Evolutionary conservation across 2,888 invertebrate genomes (phyloP).

Genomic region (Pollenia griseotomentosa): DNA sequence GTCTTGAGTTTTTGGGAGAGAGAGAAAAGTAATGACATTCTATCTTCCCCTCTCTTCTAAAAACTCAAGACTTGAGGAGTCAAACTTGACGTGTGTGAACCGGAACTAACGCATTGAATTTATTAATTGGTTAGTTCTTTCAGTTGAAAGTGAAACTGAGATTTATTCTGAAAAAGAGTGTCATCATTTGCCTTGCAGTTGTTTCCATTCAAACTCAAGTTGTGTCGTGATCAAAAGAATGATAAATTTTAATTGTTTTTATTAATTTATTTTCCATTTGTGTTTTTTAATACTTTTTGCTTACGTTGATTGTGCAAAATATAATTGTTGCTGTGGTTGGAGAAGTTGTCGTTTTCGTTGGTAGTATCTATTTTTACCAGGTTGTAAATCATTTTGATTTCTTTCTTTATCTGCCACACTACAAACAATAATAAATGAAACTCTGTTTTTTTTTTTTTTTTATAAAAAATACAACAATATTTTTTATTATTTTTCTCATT

Average conservation of each 20-base stretch:
- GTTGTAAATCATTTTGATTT: slow-evolving; percentile 73
- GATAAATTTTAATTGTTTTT: slow-evolving; percentile 8
- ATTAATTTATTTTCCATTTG: slow-evolving; percentile 4
- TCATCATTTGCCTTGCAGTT: too few relatives aligned
- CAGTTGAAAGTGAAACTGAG: too few relatives aligned
- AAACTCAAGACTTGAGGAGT: too few relatives aligned
- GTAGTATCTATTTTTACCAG: slow-evolving; percentile 54
- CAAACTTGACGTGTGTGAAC: too few relatives aligned
- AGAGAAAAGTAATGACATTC: too few relatives aligned
- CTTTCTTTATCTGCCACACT: slow-evolving; percentile 68
- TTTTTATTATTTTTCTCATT: slow-evolving; percentile 27
- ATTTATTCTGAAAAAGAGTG: too few relatives aligned
- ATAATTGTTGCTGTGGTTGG: slow-evolving; percentile 24
- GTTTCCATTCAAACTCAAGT: too few relatives aligned
- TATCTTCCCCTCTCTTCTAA: too few relatives aligned
- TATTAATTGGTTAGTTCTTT: too few relatives aligned
- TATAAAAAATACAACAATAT: slow-evolving; percentile 21
- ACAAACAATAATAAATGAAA: slow-evolving; percentile 53
- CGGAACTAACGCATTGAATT: too few relatives aligned
- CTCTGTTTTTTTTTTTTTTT: slow-evolving; percentile 24
- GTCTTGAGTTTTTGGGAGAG: too few relatives aligned
- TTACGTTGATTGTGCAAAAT: slow-evolving; percentile 49
- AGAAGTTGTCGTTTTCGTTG: slow-evolving; percentile 23
- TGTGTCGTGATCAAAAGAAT: neutral
- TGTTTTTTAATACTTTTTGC: slow-evolving; percentile 7